phyloP scores from a whole-genome alignment of 2,113 vertebrate genomes.

The Notarius quadriscutis region DNA sequence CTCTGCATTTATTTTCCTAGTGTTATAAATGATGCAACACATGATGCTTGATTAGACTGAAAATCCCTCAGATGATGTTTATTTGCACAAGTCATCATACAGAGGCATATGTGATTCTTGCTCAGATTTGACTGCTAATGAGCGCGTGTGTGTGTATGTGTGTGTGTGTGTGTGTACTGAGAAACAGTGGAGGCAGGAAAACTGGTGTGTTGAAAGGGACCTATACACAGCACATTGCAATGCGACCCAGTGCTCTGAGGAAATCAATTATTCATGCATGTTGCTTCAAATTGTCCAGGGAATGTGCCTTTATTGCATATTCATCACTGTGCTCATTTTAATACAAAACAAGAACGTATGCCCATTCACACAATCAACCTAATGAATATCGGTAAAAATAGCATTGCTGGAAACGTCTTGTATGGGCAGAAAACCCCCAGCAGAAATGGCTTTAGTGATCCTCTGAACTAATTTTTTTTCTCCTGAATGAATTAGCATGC shows the following conservation, averaged over 20 bases:
- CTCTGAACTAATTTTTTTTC: constrained; percentile 15
- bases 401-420: background rate
- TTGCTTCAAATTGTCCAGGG: constrained; percentile 51
- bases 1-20: constrained; percentile 59
- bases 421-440: background rate
- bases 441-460: background rate
- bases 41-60: constrained; percentile 46
- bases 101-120: constrained; percentile 10
- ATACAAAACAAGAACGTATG: constrained; percentile 33
- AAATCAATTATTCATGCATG: constrained; percentile 47
- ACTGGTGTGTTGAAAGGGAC: background rate
- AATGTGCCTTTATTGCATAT: constrained; percentile 49
- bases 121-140: constrained; percentile 31
- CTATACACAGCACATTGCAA: background rate
- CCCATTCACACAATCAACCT: constrained; percentile 15
- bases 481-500: constrained; percentile 22
- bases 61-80: constrained; percentile 47
- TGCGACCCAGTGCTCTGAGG: background rate
- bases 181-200: background rate
- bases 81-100: constrained; percentile 60
- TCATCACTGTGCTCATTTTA: constrained; percentile 27
- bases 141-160: background rate
- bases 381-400: constrained; percentile 39
- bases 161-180: background rate
- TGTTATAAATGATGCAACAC: constrained; percentile 57